phyloP scores from a whole-genome alignment of 1,140 invertebrate species.

The Subanguina moxae region DNA sequence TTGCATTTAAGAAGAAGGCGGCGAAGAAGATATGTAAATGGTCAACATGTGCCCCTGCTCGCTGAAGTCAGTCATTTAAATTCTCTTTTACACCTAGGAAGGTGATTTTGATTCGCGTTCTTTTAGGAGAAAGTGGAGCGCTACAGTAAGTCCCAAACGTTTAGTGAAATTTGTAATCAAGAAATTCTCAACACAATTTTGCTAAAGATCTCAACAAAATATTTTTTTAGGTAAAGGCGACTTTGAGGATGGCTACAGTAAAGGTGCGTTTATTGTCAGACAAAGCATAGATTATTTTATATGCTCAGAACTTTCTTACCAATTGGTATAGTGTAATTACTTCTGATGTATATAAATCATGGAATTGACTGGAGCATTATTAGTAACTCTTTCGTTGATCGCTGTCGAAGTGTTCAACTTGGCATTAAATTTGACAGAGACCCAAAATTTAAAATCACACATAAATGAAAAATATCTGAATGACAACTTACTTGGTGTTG shows the following conservation, averaged over 20 bases:
- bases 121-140: constrained; percentile 19
- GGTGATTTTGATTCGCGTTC: not conserved
- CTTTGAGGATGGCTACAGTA: constrained; percentile 56
- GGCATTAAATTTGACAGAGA: too few relatives aligned
- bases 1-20: not conserved
- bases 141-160: not conserved
- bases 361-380: too few relatives aligned
- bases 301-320: too few relatives aligned
- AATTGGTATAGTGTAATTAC: too few relatives aligned
- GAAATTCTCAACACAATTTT: not conserved
- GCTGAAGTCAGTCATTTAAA: not conserved
- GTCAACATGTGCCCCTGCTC: constrained; percentile 31
- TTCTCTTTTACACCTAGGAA: not conserved
- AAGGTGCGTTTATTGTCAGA: too few relatives aligned
- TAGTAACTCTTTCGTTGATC: too few relatives aligned
- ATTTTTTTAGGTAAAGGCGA: constrained; percentile 35
- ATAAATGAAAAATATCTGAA: too few relatives aligned
- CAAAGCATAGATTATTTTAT: too few relatives aligned
- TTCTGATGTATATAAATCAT: too few relatives aligned
- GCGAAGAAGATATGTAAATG: constrained; percentile 34
- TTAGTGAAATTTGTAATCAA: not conserved
- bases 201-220: not conserved
- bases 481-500: too few relatives aligned
- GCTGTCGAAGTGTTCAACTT: too few relatives aligned
- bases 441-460: too few relatives aligned